These are phyloP conservation scores for Spodoptera litura DNA, from an alignment of 1,140 invertebrate genomes.

Conservation along the genomic window DNA sequence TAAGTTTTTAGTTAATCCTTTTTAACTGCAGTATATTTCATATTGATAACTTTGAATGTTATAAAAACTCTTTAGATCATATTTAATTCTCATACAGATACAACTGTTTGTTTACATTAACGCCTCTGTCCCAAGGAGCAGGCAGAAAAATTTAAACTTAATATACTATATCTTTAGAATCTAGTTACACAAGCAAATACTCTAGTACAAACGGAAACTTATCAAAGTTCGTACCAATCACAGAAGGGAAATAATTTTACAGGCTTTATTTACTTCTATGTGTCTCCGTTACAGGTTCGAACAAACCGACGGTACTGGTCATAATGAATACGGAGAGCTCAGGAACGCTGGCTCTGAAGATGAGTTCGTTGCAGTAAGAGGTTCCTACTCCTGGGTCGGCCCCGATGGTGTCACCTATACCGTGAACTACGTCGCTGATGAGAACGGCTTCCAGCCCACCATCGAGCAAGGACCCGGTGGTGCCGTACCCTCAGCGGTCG, in stretches of 20 bases:
- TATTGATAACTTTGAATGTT: background rate
- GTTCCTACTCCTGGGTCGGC: slow-evolving; percentile 86
- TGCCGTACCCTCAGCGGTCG: slow-evolving; percentile 66
- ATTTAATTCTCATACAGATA: no score
- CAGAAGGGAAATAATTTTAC: background rate
- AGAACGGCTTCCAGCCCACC: slow-evolving; percentile 89
- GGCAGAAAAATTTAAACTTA: no score
- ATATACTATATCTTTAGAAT: no score
- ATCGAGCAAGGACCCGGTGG: slow-evolving; percentile 88
- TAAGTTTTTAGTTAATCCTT: slow-evolving; percentile 47
- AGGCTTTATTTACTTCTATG: background rate
- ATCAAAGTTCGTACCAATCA: no score
- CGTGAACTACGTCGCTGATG: slow-evolving; percentile 91
- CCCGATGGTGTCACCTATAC: slow-evolving; percentile 86
- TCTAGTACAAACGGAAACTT: no score
- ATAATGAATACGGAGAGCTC: slow-evolving; percentile 87
- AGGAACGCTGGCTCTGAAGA: slow-evolving; percentile 86
- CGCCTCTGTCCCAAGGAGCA: no score
- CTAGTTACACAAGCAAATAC: no score
- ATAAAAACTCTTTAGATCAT: no score
- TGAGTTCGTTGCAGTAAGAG: slow-evolving; percentile 74
- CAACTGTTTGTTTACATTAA: no score
- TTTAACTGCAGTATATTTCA: no score
- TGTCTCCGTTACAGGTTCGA: slow-evolving; percentile 67
- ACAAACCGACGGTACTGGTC: slow-evolving; percentile 86